Base-by-base conservation (phyloP, 2,797 vertebrate species). In the Coregonus suidteri region DNA sequence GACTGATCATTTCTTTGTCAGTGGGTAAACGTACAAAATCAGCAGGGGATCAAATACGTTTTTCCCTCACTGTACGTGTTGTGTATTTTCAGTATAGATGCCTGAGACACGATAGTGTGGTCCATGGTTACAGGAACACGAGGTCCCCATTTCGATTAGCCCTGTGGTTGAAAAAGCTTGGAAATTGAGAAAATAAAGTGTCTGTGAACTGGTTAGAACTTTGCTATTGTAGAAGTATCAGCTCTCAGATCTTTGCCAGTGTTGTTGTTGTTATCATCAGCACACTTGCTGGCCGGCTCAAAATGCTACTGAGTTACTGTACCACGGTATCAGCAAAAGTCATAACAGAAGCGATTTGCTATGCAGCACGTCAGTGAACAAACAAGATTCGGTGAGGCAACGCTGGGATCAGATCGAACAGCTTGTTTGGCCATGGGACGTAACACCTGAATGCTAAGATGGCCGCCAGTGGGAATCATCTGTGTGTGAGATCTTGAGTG, bases 371-470 rank as follows among this genome's bases (percentile, higher is more conserved):
- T 14, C 31, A 76, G 68, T 80, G 62, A 84, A 89, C 84, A 90
- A 87, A 88, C 84, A 89, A 87, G 83, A 83, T 71, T 64, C 51
- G 73, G 77, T 84, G 88, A 90, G 11, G 71, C 84, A 81, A 79
- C 47, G 34, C 66, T 71, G 70, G 83, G 81, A 88, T 78, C 66
- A 77, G 77, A 87, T 91, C 74, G 76, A 85, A 76, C 2, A n/a
- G 70, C 73, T 87, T 75, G 80, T 85, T 79, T 18, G 78, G 78
- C 75, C 1, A 5, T 67, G 73, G 79, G 31, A 86, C 74, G 81
- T 81, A 88, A 90, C 77, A 81, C 85, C 77, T 82, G 76, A 71
- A 64, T 25, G 11, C 75, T 78, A 79, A 86, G 77, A 86, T 75
- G 84, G 73, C 73, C 15, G 59, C 80, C 81, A 31, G n/a, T 68